Evolutionary conservation across 2,113 vertebrate species (phyloP), one percentile per base, ranked within the genome.

Genomic region (Stegostoma tigrinum): DNA sequence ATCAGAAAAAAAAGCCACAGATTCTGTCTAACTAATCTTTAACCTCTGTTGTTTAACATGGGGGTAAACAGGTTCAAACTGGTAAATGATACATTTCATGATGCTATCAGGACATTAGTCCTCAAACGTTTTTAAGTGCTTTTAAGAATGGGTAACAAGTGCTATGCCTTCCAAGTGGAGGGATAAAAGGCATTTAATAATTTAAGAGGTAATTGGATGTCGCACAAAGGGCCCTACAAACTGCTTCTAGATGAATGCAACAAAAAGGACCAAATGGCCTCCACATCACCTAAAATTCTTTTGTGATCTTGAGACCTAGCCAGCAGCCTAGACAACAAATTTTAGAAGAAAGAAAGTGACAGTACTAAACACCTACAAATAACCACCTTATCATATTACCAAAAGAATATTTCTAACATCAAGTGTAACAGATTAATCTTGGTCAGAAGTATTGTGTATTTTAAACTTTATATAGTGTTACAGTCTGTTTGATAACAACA

Each of bases 271-370:
- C 38, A 42, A 83, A 45, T 67, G 55, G 5, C 64, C 89, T 38
- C 61, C 6, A 19, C 55, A 61, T 67, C 89, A 93, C 19, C 6
- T 38, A 66, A 66, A 67, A 38, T 66, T 83, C 38, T 83, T 83
- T 45, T 42, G 14, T 83, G 19, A 83, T 83, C 38, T 42, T 93
- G 34, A 8, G n/a, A 93, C 61, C 61, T 93, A 66, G 66, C 17
- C 34, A 93, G 61, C 34, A 93, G 89, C 19, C 52, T 55, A 55
- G 48, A 10, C 23, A 64, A 90, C 52, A 93, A n/a, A 5, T 93
- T 67, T 66, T 93, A 93, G 34, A 23, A 38, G 15, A 23, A 96
- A 96, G 96, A 91, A 83, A 83, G 17, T 21, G 70, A 45, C 64
- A 87, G 19, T 64, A 86, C n/a, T 86, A 86, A 87, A 87, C 87